Evolutionary conservation across 2,797 vertebrate genomes (phyloP).

Genomic region (Lithobates pipiens): DNA sequence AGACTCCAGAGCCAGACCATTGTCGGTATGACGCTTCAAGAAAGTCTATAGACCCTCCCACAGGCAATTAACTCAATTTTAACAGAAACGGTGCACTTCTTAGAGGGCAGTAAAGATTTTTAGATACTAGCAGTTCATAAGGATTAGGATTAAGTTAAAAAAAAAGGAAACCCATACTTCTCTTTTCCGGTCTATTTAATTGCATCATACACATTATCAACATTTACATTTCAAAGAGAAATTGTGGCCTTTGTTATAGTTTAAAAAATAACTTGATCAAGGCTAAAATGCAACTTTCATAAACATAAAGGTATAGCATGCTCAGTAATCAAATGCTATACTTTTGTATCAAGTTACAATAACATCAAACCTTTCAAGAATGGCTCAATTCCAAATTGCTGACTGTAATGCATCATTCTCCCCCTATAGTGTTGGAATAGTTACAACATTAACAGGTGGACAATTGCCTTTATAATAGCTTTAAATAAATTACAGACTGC

Average conservation of each 20-base stretch:
- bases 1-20: no score
- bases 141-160: no score
- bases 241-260: not conserved
- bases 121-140: no score
- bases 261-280: not conserved
- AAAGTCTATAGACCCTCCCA: no score
- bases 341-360: not conserved
- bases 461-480: constrained; percentile 29
- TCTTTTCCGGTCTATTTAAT: no score
- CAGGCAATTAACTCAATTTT: no score
- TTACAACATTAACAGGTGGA: constrained; percentile 36
- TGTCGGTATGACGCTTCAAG: no score
- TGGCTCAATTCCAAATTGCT: not conserved
- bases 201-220: not conserved
- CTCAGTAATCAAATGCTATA: not conserved
- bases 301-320: not conserved
- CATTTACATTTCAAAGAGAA: not conserved
- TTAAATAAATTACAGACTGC: constrained; percentile 43
- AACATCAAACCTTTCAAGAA: not conserved
- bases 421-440: constrained; percentile 7
- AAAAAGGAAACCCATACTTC: no score
- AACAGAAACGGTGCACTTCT: no score
- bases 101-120: no score
- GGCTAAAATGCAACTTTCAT: not conserved
- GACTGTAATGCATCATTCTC: constrained; percentile 11